Base-by-base conservation (phyloP, 2,113 vertebrate genomes). In the Ivindomyrus marchei region DNA sequence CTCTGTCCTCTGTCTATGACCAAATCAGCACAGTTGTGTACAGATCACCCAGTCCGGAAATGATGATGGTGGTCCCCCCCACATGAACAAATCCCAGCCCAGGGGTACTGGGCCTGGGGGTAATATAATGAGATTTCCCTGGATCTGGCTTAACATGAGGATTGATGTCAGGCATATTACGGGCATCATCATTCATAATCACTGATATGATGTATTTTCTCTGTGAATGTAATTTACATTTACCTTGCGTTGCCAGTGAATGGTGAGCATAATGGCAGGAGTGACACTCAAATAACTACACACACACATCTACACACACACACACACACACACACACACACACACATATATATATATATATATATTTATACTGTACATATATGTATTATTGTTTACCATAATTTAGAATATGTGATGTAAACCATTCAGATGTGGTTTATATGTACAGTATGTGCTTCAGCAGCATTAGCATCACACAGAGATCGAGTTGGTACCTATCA, bases 181-280 rank as follows among this genome's bases (percentile, higher is more conserved):
- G 27, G 62, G 62, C 62, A 80, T 42, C 74, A 80, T 80, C 74
- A 80, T 80, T 80, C 74, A 80, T 80, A 80, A 80, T 80, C 74
- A 80, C 36, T 70, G 62, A 80, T 42, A 19, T 42, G 36, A 42
- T 42, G 15, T 19, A 31, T 70, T 70, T 66, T 27, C 62, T 70
- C 62, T 4, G n/a, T 31, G 62, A 70, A 70, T 31, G 62, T 70
- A 70, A 70, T 70, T 70, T 70, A 70, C 62, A 70, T 24, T 56
- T 70, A 70, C n/a, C 27, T 70, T 31, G n/a, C 10, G 6, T 27
- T 13, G n/a, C n/a, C 62, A 70, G 62, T 31, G 62, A 70, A 13
- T 27, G 27, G 27, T 31, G 11, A 31, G 10, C 62, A 70, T 31
- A 70, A 70, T 70, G 62, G 62, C 27, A 31, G 9, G n/a, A 66